These are phyloP conservation scores for Drosophila ezoana DNA, from an alignment of 2,888 invertebrate genomes.

Conservation along the genomic window DNA sequence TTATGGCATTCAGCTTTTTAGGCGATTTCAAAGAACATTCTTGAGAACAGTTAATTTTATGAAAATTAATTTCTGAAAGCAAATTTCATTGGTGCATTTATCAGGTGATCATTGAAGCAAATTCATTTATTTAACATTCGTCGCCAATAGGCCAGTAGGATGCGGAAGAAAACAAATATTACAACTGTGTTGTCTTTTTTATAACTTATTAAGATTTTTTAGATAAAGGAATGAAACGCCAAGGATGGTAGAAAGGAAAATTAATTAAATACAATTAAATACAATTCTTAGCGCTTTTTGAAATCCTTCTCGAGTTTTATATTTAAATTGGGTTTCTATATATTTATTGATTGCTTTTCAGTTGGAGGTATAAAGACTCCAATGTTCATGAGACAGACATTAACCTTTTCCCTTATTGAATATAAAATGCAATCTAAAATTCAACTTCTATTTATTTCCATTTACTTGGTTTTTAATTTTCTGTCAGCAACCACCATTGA, in stretches of 20 bases:
- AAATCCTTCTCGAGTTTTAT: not conserved
- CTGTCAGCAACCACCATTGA: conserved; percentile 15
- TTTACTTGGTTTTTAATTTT: not conserved
- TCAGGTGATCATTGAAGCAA: no score
- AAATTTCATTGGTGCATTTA: no score
- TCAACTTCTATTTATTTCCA: not conserved
- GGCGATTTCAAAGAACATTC: not conserved
- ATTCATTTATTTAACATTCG: not conserved
- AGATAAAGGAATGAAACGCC: not conserved
- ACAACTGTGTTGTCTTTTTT: no score
- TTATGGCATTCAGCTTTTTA: conserved; percentile 39
- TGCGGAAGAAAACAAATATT: no score
- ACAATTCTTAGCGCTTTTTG: no score
- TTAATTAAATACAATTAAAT: not conserved
- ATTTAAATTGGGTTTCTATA: not conserved
- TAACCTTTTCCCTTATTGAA: not conserved
- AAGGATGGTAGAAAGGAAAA: not conserved
- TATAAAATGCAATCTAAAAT: no score
- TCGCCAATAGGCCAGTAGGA: no score
- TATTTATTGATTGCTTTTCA: not conserved
- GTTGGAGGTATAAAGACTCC: no score
- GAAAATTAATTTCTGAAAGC: no score
- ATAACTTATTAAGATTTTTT: not conserved
- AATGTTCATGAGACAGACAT: not conserved
- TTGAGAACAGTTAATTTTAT: no score